phyloP scores from a whole-genome alignment of 1,140 invertebrate species.

The Mizuhopecten yessoensis region DNA sequence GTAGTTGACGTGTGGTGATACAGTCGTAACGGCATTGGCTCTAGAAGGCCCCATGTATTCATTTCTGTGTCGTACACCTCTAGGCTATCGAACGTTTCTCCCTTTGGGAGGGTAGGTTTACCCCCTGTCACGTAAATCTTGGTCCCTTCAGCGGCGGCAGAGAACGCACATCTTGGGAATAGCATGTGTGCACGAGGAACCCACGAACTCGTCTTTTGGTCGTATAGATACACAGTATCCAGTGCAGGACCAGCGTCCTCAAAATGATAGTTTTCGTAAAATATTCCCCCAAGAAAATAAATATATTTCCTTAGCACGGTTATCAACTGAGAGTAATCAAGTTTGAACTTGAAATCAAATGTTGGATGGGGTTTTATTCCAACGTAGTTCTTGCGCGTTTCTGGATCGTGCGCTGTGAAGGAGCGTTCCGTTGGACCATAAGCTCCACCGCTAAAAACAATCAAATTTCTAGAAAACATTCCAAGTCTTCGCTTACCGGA shows the following conservation, averaged over 20 bases:
- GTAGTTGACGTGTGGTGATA: conserved; percentile 71
- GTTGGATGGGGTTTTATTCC: conserved; percentile 74
- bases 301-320: conserved; percentile 66
- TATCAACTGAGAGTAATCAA: conserved; percentile 72
- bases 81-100: conserved; percentile 63
- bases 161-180: conserved; percentile 69
- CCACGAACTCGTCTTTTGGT: conserved; percentile 68
- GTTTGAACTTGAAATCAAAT: conserved; percentile 77
- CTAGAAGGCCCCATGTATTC: conserved; percentile 68
- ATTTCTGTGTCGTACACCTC: conserved; percentile 70
- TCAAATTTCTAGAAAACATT: conserved; percentile 74
- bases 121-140: conserved; percentile 76
- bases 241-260: conserved; percentile 67
- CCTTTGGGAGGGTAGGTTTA: conserved; percentile 68
- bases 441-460: conserved; percentile 77
- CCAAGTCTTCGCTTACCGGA: conserved; percentile 68
- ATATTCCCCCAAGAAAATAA: conserved; percentile 77
- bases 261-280: conserved; percentile 76
- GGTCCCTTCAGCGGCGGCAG: conserved; percentile 58
- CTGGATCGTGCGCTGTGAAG: conserved; percentile 76
- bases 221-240: conserved; percentile 68
- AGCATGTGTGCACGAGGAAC: conserved; percentile 61
- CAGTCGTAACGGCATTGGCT: conserved; percentile 71
- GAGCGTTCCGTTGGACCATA: conserved; percentile 61
- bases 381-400: conserved; percentile 71